Base-by-base conservation (phyloP, 2,113 vertebrate species). In the Calidris pugnax region DNA sequence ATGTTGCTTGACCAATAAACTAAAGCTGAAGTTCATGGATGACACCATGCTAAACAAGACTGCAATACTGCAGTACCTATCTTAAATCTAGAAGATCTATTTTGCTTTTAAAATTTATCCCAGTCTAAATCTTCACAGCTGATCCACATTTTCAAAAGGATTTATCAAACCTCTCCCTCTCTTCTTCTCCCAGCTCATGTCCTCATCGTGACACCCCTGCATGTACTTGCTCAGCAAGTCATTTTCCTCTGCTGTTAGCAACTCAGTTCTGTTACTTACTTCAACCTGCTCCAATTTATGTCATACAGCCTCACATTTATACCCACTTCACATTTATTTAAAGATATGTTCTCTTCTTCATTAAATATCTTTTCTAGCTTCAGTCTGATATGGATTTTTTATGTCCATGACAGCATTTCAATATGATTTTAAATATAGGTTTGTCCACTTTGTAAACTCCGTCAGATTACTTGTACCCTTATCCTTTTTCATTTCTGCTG, bases 1-100 rank as follows among this genome's bases (percentile, higher is more conserved):
- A 1, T 26, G 4, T 23, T 73, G 14, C 1, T 81, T 56, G 26
- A 60, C 17, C 7, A 2, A 0, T 16, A 82, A 71, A 26, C 28
- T 41, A 9, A 79, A 81, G 14, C 19, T 43, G 43, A 81, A 72
- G 15, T 3, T 24, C 43, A 59, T 1, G 5, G 19, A 41, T 26
- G 50, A 35, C 43, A 63, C 5, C 28, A 43, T 23, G 7, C 12
- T 69, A 69, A 72, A 59, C 56, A 66, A 66, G 6, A 59, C 4
- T 10, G 19, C 4, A 74, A 14, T 23, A 39, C 4, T 35, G 5
- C 32, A 39, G 45, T n/a, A 60, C 26, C 28, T 26, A 64, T n/a
- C 8, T 62, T 8, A 84, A 92, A 77, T 28, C 19, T 50, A 56
- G 37, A 64, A 76, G 10, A 14, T 69, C 23, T 56, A 45, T 68